Conservation (phyloP, 2,888 invertebrate genomes). For the Polydrusus cervinus region DNA sequence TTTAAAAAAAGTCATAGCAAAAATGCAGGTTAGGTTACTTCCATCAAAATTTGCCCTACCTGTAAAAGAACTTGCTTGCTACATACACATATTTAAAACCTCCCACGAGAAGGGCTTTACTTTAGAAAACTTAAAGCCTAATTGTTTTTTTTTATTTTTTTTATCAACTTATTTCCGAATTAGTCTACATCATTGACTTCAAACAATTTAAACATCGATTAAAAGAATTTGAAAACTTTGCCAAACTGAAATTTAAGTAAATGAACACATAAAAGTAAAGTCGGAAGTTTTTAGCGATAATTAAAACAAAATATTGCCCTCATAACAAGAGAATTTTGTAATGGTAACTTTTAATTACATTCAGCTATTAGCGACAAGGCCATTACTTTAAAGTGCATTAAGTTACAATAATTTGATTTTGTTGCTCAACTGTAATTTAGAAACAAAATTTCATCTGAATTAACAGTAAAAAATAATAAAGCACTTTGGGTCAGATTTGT, state of each 20-base stretch:
- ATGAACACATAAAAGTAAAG: constrained; percentile 18
- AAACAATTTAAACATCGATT: neutral
- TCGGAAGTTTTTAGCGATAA: constrained; percentile 25
- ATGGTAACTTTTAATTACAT: constrained; percentile 26
- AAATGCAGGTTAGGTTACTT: too few species aligned
- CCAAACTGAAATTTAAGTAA: neutral
- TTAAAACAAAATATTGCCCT: constrained; percentile 17
- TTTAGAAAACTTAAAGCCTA: too few species aligned
- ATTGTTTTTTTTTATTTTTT: too few species aligned
- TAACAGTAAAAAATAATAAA: too few species aligned
- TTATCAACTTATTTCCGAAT: neutral
- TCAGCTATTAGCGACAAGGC: constrained; percentile 14
- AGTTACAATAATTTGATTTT: constrained; percentile 4
- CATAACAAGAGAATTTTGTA: constrained; percentile 26
- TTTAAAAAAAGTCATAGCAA: too few species aligned
- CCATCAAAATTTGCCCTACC: too few species aligned
- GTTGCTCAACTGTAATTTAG: neutral
- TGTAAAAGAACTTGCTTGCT: too few species aligned
- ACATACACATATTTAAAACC: too few species aligned
- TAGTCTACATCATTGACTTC: neutral
- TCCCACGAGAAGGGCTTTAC: too few species aligned
- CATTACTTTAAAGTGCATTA: constrained; percentile 7
- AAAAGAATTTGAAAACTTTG: constrained; percentile 5
- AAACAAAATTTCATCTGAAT: neutral
- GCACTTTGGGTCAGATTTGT: too few species aligned